Conservation (phyloP, 2,113 vertebrate genomes). For the Lycaon pictus region DNA sequence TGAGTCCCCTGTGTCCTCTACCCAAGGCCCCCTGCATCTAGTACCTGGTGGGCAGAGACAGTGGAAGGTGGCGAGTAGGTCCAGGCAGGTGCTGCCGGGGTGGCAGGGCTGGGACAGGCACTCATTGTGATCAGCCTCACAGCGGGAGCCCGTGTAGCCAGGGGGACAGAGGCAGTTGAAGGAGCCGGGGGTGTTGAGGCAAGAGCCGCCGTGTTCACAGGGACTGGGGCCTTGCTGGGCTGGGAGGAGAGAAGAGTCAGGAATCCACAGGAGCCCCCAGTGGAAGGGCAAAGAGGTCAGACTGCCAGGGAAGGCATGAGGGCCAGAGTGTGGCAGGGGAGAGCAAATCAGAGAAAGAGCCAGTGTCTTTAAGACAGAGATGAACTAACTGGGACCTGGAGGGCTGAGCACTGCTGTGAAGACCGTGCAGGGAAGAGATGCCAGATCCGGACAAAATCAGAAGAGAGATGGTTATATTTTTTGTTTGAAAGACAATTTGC, state of each 20-base stretch:
- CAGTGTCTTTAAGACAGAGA: not conserved
- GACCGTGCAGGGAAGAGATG: not conserved
- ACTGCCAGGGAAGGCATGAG: not conserved
- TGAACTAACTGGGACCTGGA: not conserved
- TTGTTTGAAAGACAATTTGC: not conserved
- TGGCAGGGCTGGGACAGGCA: constrained; percentile 86
- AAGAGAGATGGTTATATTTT: not conserved
- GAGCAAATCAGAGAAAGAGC: not conserved
- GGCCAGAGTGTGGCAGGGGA: not conserved
- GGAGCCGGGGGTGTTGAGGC: constrained; percentile 84
- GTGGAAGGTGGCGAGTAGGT: constrained; percentile 80
- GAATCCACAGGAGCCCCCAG: not conserved
- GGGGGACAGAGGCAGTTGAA: constrained; percentile 83
- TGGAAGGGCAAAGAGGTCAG: not conserved
- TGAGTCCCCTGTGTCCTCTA: not conserved
- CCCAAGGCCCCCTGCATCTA: not conserved
- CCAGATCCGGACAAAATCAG: not conserved
- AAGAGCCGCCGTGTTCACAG: constrained; percentile 84
- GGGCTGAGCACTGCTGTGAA: not conserved
- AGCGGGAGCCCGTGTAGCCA: constrained; percentile 85
- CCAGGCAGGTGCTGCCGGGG: constrained; percentile 82
- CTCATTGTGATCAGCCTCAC: constrained; percentile 80
- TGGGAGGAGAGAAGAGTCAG: not conserved
- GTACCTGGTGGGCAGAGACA: constrained; percentile 85
- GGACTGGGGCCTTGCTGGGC: constrained; percentile 81